phyloP scores from a whole-genome alignment of 1,140 invertebrate species.

The Zaprionus nigranus region DNA sequence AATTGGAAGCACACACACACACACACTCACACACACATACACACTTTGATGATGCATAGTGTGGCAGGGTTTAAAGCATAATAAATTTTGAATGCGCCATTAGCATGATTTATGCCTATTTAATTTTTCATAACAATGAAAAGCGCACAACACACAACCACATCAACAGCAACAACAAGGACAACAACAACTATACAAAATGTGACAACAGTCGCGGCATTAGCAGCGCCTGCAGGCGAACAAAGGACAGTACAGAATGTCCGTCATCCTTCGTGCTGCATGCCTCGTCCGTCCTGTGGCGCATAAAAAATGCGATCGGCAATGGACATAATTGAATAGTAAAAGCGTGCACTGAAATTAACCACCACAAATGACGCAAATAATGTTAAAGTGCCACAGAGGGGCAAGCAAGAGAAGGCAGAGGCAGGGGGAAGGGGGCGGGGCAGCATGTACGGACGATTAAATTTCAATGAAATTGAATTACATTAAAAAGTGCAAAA shows the following conservation, averaged over 20 bases:
- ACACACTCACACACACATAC: conserved; percentile 52
- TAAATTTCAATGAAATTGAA: conserved; percentile 83
- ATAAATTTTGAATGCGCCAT: conserved; percentile 83
- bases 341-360: conserved; percentile 81
- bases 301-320: conserved; percentile 71
- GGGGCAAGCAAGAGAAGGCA: background rate
- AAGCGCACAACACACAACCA: conserved; percentile 28
- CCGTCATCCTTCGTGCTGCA: no score
- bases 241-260: conserved; percentile 27
- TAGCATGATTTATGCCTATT: conserved; percentile 83
- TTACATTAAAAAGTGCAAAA: conserved; percentile 83
- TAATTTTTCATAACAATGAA: conserved; percentile 83
- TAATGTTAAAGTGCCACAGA: conserved; percentile 62
- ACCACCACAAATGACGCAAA: conserved; percentile 83
- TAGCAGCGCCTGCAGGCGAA: conserved; percentile 56
- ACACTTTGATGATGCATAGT: conserved; percentile 40
- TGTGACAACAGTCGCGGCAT: conserved; percentile 67
- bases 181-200: conserved; percentile 38
- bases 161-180: conserved; percentile 19
- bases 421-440: background rate
- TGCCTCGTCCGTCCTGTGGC: conserved; percentile 25
- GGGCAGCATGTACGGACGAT: conserved; percentile 70
- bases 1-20: conserved; percentile 68
- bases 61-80: conserved; percentile 71
- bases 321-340: conserved; percentile 79